Base-by-base conservation (phyloP, 1,140 invertebrate species). In the Leptinotarsa texana region DNA sequence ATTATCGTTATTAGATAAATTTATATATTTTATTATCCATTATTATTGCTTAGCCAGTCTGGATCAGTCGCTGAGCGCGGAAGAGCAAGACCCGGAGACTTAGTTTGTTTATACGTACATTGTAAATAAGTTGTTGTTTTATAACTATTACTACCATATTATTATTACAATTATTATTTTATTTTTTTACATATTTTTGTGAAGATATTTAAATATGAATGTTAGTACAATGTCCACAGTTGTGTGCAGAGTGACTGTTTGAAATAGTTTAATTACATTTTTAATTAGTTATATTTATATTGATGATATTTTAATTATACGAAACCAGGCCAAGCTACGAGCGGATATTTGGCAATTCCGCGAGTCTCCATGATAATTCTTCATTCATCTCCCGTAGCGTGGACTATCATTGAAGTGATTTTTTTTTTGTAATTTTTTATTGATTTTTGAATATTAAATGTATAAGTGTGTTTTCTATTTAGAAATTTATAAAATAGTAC, bases 141-240 rank as follows among this genome's bases (percentile, higher is more conserved):
- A 83, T 84, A 84, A 82, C 81, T 82, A 83, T 83, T 83, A 82
- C 82, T 82, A 83, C 81, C 82, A 83, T 84, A 83, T 83, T 83
- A 83, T 83, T 81, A 82, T 80, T 79, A 81, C 80, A 79, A 80
- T 84, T 84, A 85, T 85, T 84, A 84, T 85, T 85, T 85, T 85
- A 85, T 84, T 84, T 85, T 85, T 85, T 84, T 84, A 85, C 83
- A 84, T 85, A 84, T 85, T 85, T 85, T 85, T 84, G 82, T 84
- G 82, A 80, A 85, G 82, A 85, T 85, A 85, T 85, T 84, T 85
- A 84, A 84, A 79, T 84, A 85, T 83, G 78, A 83, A 85, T 84
- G 84, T 85, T 84, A 85, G 84, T 85, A 85, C 84, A 84, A 85
- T 84, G 81, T 84, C 79, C 82, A 84, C 82, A 81, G 75, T 80